Percentiles rank a stretch among this genome's conserved stretches.
Conservation (phyloP, 2,113 vertebrate species). For the Nycticryphes semicollaris region DNA sequence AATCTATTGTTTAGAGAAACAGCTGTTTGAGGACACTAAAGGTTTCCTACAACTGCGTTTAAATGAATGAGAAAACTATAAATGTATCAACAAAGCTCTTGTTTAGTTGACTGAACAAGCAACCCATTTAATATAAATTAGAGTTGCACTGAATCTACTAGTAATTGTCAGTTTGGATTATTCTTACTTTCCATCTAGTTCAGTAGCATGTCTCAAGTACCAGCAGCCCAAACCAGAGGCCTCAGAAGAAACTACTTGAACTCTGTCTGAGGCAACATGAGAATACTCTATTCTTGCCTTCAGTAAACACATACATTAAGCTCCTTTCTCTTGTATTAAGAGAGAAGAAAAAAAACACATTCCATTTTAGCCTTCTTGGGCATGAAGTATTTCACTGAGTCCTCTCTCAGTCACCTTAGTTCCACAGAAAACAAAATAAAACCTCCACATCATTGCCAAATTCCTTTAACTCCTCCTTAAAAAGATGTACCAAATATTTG, state of each 20-base stretch:
- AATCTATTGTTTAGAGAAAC: neutral
- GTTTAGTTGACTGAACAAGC: neutral
- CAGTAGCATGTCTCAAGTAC: neutral
- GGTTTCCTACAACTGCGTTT: neutral
- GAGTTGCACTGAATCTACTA: neutral
- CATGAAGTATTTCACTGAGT: neutral
- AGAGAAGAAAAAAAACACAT: neutral
- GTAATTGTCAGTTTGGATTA: neutral
- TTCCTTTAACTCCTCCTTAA: neutral
- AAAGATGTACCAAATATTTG: neutral
- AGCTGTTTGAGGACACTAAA: neutral
- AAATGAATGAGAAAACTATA: neutral
- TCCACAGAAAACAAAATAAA: neutral
- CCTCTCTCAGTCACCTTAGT: neutral
- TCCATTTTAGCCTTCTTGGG: neutral
- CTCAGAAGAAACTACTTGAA: neutral
- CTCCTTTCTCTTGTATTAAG: neutral
- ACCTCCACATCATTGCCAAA: neutral
- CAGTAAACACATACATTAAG: neutral
- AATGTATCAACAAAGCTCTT: neutral
- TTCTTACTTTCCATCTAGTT: neutral
- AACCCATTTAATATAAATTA: neutral
- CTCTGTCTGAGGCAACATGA: neutral
- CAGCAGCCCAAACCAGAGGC: neutral
- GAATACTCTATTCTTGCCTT: neutral